Evolutionary conservation across 2,797 vertebrate genomes (phyloP).

Genomic region (Apogon hyalosoma): DNA sequence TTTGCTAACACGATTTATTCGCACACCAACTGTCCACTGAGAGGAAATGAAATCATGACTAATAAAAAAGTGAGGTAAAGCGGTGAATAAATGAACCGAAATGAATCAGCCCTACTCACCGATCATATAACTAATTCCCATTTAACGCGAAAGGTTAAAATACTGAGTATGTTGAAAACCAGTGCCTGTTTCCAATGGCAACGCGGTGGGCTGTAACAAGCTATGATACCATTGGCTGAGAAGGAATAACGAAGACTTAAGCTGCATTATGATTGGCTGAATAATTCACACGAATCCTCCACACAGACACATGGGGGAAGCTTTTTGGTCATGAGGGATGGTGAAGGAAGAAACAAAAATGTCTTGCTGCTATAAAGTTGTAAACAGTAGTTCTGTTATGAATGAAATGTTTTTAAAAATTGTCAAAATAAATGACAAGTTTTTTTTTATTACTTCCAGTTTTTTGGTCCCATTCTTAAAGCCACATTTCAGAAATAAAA

Average conservation of each 20-base stretch:
- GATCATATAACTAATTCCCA: no score
- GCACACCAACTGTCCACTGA: slow-evolving; percentile 1
- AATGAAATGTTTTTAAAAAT: no score
- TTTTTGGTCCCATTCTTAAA: no score
- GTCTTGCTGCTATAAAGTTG: no score
- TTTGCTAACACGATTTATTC: slow-evolving; percentile 47
- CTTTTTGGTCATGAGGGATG: no score
- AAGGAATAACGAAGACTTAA: neutral
- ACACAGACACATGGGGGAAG: no score
- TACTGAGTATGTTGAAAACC: rapidly evolving
- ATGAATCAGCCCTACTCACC: no score
- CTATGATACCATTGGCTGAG: slow-evolving; percentile 48
- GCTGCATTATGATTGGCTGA: slow-evolving; percentile 51
- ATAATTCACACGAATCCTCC: neutral
- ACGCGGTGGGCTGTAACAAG: slow-evolving; percentile 47
- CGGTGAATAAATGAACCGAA: neutral
- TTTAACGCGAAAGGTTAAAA: neutral
- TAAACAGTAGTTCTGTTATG: no score
- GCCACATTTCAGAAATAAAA: no score
- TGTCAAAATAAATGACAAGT: no score
- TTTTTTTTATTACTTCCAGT: no score
- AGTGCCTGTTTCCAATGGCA: slow-evolving; percentile 54
- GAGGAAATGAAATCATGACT: neutral
- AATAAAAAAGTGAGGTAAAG: neutral
- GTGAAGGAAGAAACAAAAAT: no score